phyloP scores from a whole-genome alignment of 2,797 vertebrate species.

The Betta splendens region DNA sequence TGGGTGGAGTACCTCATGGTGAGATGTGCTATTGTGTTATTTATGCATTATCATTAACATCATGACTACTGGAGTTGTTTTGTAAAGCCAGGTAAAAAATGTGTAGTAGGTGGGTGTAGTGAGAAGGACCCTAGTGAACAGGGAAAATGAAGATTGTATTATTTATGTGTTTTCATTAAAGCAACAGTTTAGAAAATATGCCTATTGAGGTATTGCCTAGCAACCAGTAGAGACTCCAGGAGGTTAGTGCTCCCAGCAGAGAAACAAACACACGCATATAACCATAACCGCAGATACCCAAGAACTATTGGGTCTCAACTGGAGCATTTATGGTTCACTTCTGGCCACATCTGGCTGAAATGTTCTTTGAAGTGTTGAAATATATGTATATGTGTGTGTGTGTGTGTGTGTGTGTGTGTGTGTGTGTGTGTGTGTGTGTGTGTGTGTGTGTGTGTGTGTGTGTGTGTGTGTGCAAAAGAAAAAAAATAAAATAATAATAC shows the following conservation, averaged over 20 bases:
- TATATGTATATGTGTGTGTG: too few relatives aligned
- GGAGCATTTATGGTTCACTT: too few relatives aligned
- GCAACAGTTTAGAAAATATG: background rate
- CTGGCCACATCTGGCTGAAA: too few relatives aligned
- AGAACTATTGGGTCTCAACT: too few relatives aligned
- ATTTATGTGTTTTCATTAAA: conserved; percentile 7
- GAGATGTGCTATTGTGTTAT: conserved; percentile 5
- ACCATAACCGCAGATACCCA: too few relatives aligned
- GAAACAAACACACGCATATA: background rate
- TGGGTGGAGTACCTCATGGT: conserved; percentile 10
- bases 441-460: too few relatives aligned
- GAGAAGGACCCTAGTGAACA: background rate
- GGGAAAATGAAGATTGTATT: background rate
- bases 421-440: too few relatives aligned
- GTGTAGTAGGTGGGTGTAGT: background rate
- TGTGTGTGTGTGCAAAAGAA: too few relatives aligned
- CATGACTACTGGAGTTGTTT: background rate
- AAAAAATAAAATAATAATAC: too few relatives aligned
- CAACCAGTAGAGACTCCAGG: conserved; percentile 21
- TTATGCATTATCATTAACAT: background rate
- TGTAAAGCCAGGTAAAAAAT: background rate
- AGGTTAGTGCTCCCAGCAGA: conserved; percentile 10
- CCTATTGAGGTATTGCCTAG: conserved; percentile 33
- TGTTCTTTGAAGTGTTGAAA: too few relatives aligned
- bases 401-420: too few relatives aligned